Percentiles rank a stretch among this genome's conserved stretches.
Conservation (phyloP, 1,140 invertebrate species). For the Venturia canescens region DNA sequence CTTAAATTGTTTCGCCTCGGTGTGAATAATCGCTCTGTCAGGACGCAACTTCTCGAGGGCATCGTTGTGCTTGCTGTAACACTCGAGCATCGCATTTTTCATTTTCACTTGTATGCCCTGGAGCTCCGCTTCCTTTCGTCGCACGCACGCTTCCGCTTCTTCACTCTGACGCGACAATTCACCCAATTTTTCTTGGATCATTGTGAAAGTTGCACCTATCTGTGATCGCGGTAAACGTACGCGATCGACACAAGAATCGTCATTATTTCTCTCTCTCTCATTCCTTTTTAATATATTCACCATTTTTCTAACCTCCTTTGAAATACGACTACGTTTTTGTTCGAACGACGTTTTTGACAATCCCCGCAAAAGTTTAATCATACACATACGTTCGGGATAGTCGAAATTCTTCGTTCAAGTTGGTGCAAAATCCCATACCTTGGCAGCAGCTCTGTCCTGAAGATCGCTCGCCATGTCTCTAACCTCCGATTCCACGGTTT, state of each 20-base stretch:
- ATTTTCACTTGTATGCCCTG: conserved; percentile 48
- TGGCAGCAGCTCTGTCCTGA: conserved; percentile 48
- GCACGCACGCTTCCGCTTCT: conserved; percentile 50
- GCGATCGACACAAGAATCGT: background rate
- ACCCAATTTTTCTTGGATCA: conserved; percentile 46
- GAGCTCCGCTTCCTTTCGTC: conserved; percentile 49
- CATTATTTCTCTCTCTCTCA: background rate
- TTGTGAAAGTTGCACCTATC: conserved; percentile 40
- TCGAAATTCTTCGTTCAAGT: conserved; percentile 7
- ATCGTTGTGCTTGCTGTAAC: conserved; percentile 61
- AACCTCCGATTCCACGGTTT: conserved; percentile 51
- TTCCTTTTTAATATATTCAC: background rate
- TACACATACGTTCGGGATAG: background rate
- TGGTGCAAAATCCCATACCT: conserved; percentile 44
- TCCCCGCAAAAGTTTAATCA: background rate
- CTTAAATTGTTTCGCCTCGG: conserved; percentile 57
- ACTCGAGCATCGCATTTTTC: conserved; percentile 58
- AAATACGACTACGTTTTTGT: background rate
- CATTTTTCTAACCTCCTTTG: background rate
- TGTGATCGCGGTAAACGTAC: conserved; percentile 7
- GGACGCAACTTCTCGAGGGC: conserved; percentile 55
- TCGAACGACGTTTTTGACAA: conserved; percentile 6
- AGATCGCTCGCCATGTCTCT: conserved; percentile 48
- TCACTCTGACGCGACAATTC: conserved; percentile 53
- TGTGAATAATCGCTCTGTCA: conserved; percentile 56